Percentiles rank a stretch among this genome's conserved stretches.
These are phyloP conservation scores for Lates japonicus DNA, from an alignment of 2,797 vertebrate species.

Conservation along the genomic window DNA sequence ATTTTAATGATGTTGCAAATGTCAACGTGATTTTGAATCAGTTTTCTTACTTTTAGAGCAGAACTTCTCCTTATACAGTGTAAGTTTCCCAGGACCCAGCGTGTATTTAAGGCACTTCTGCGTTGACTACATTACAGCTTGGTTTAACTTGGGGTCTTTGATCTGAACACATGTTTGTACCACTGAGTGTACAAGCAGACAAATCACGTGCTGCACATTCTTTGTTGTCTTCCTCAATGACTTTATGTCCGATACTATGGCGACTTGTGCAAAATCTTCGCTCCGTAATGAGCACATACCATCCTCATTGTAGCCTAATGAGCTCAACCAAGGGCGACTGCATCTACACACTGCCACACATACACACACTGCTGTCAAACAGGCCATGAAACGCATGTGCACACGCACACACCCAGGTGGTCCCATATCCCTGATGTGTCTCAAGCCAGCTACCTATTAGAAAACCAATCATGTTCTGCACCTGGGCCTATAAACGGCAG, in stretches of 20 bases:
- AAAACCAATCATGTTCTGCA: conserved; percentile 81
- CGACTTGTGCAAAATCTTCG: conserved; percentile 29
- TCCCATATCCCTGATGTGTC: conserved; percentile 49
- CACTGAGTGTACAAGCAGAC: conserved; percentile 13
- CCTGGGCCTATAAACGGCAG: conserved; percentile 67
- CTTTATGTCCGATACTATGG: conserved; percentile 26
- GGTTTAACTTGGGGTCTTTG: conserved; percentile 18
- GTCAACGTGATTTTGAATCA: neutral
- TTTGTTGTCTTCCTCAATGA: conserved; percentile 17
- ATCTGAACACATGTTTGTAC: conserved; percentile 5
- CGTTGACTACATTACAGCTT: conserved; percentile 1
- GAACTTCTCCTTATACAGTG: neutral
- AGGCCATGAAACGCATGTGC: conserved; percentile 43
- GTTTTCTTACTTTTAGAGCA: neutral
- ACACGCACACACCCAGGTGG: conserved; percentile 68
- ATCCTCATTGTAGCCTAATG: conserved; percentile 55
- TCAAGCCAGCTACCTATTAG: conserved; percentile 71
- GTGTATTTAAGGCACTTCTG: neutral
- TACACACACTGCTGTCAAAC: conserved; percentile 49
- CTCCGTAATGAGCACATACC: conserved; percentile 57
- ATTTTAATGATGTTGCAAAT: conserved; percentile 2
- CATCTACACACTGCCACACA: conserved; percentile 25
- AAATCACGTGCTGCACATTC: conserved; percentile 16
- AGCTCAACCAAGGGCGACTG: conserved; percentile 51
- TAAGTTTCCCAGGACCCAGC: neutral